phyloP scores from a whole-genome alignment of 2,113 vertebrate genomes.

The Dasypus novemcinctus region DNA sequence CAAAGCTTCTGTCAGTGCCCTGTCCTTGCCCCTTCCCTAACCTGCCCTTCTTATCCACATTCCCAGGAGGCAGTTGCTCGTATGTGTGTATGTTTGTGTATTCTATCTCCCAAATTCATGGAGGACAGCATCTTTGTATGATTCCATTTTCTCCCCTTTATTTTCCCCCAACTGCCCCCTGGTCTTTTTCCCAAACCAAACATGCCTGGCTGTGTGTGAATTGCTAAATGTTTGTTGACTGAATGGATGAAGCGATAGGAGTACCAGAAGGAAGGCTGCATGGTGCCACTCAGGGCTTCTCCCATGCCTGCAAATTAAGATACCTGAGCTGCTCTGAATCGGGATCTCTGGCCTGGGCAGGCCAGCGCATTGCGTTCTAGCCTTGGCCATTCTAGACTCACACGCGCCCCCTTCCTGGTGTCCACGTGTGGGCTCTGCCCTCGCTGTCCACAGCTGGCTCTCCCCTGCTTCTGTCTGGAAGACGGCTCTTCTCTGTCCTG shows the following conservation, averaged over 20 bases:
- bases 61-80: not conserved
- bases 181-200: not conserved
- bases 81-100: no score
- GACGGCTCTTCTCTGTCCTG: conserved; percentile 2
- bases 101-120: not conserved
- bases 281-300: not conserved
- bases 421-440: accelerated
- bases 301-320: accelerated
- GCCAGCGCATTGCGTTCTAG: not conserved
- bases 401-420: not conserved
- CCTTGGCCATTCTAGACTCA: not conserved
- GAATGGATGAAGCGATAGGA: not conserved
- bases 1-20: accelerated
- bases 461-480: conserved; percentile 44
- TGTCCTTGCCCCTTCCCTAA: not conserved
- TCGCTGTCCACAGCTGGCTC: not conserved
- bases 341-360: not conserved
- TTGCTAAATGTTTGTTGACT: not conserved
- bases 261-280: not conserved
- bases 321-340: not conserved
- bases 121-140: not conserved
- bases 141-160: not conserved
- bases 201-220: not conserved
- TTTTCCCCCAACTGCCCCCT: no score
- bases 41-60: not conserved